Conservation (phyloP, 2,797 vertebrate genomes). For the Thamnophis elegans region DNA sequence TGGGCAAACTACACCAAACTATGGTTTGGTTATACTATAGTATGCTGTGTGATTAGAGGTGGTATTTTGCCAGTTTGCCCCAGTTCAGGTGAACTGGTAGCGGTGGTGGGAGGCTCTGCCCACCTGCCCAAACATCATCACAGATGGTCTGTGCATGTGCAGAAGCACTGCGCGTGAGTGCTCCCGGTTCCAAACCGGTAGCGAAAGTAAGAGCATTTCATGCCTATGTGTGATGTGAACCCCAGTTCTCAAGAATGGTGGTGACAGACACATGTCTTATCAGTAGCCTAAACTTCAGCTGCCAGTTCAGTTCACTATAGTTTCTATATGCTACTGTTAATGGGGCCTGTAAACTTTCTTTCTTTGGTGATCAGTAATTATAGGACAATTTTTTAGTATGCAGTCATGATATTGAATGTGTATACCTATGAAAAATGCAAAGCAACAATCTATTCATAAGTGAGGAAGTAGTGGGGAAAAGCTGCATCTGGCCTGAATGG, state of each 20-base stretch:
- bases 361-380: background rate
- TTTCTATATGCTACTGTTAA: background rate
- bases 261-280: background rate
- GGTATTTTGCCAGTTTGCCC: no score
- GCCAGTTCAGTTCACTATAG: background rate
- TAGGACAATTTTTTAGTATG: background rate
- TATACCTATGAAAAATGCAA: background rate
- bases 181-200: no score
- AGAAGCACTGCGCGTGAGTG: no score
- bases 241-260: background rate
- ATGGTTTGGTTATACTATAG: background rate
- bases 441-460: background rate
- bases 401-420: background rate
- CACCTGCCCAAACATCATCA: no score
- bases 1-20: no score
- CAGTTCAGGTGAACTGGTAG: no score
- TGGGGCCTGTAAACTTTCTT: background rate
- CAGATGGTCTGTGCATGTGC: no score
- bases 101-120: no score
- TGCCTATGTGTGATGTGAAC: background rate
- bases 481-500: background rate
- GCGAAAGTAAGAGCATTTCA: no score
- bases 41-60: background rate
- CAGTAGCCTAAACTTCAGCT: background rate
- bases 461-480: background rate